A percentile compares a stretch with the other conserved stretches of the same genome.
Evolutionary conservation across 2,888 invertebrate species (phyloP).

Genomic region (Nomada fabriciana): DNA sequence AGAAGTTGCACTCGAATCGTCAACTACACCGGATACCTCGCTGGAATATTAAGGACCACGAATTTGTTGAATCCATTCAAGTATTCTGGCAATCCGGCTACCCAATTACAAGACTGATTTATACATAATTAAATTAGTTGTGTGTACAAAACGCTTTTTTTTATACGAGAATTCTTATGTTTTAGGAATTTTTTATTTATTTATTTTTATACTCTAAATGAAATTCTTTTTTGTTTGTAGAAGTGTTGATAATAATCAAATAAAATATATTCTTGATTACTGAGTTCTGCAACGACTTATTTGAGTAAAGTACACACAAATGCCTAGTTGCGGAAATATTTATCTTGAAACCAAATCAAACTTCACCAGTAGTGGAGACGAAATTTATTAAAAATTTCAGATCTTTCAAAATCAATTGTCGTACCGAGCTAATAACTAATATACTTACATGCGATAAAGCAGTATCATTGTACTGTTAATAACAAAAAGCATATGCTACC

Average conservation of each 20-base stretch:
- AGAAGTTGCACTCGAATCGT: constrained; percentile 91
- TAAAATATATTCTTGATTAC: constrained; percentile 16
- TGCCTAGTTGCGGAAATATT: too few relatives aligned
- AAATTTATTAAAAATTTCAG: too few relatives aligned
- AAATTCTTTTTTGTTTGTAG: constrained; percentile 44
- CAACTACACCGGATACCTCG: constrained; percentile 69
- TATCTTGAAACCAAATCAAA: too few relatives aligned
- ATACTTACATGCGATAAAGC: too few relatives aligned
- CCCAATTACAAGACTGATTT: not conserved
- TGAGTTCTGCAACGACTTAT: constrained; percentile 15
- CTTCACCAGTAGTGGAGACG: too few relatives aligned
- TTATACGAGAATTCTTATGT: constrained; percentile 30
- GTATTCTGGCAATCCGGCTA: constrained; percentile 30
- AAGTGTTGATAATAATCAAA: constrained; percentile 25
- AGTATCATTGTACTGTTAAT: not conserved
- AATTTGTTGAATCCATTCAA: constrained; percentile 10
- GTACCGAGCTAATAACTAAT: too few relatives aligned
- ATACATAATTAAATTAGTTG: constrained; percentile 33
- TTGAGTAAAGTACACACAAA: constrained; percentile 1
- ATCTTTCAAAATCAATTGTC: too few relatives aligned
- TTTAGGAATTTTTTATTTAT: constrained; percentile 43
- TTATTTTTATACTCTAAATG: constrained; percentile 37
- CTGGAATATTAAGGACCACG: constrained; percentile 57
- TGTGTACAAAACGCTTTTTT: constrained; percentile 15
- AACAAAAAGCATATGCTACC: not conserved